Conservation (phyloP, 2,797 vertebrate genomes). For the Gymnothorax javanicus region DNA sequence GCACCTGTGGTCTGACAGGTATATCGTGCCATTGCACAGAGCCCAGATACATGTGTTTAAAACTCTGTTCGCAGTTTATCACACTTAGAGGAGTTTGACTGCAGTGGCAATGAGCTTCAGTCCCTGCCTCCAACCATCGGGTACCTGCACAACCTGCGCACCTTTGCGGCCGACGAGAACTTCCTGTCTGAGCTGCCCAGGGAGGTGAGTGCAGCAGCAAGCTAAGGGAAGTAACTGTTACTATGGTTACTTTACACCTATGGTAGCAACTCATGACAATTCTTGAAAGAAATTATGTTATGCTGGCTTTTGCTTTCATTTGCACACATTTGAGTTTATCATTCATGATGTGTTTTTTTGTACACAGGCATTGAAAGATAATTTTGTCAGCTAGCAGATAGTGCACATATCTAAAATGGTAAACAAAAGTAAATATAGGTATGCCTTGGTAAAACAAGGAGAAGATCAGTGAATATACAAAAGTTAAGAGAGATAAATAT, state of each 20-base stretch:
- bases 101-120: slow-evolving; percentile 98
- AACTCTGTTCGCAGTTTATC: slow-evolving; percentile 80
- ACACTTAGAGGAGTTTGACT: slow-evolving; percentile 95
- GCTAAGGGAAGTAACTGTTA: neutral
- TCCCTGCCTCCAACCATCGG: slow-evolving; percentile 89
- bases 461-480: neutral
- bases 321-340: neutral
- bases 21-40: too few relatives aligned
- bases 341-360: too few relatives aligned
- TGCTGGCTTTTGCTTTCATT: neutral
- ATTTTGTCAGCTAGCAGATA: too few relatives aligned
- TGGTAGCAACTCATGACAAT: neutral
- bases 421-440: neutral
- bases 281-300: neutral
- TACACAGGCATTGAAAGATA: too few relatives aligned
- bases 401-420: neutral
- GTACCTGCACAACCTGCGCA: slow-evolving; percentile 92
- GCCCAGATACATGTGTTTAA: neutral
- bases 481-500: neutral
- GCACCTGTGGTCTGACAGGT: too few relatives aligned
- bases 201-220: slow-evolving; percentile 77
- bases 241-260: neutral
- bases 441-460: too few relatives aligned
- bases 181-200: slow-evolving; percentile 93
- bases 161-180: slow-evolving; percentile 95